Evolutionary conservation across 2,888 invertebrate species (phyloP), one percentile per base, ranked within the genome.

Genomic region (Cyclophora albipunctata): DNA sequence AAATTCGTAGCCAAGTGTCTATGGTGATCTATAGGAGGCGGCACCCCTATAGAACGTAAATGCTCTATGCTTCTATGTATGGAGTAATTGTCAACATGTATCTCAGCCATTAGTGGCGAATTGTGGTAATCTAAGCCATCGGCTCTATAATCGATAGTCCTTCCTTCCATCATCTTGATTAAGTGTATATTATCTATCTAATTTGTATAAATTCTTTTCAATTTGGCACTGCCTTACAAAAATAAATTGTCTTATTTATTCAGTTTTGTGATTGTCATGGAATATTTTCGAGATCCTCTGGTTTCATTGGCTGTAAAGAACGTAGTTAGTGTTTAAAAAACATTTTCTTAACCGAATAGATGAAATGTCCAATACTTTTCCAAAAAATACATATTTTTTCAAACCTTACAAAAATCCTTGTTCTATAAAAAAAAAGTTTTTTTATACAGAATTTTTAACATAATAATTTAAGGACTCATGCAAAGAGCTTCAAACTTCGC

Each of bases 31-130:
- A 89, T 48, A n/a, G 83, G 81, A 0, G 84, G 88, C 1, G 87
- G 86, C 1, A 89, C 91, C 40, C 91, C 91, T 64, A 92, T 86
- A 42, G 91, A 91, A 61, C 92, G 84, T 60, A 92, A 73, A 65
- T 92, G 92, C 60, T 92, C 92, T 75, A 92, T 92, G 60, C 92
- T 92, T 64, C 92, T 89, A 70, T 92, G 92, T 67, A 92, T 91
- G 50, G 91, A 91, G 61, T 91, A 90, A 71, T 92, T 92, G 61
- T 92, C 92, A 63, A 91, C 77, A 41, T 92, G 92, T 71, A 92
- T 92, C 78, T 92, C 92, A 1, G 92, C 92, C 87, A 92, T 92
- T 7, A 92, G 71, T 5, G 92, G 92, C 7, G 92, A 92, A 69
- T 92, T 92, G 73, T 92, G 92, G 73, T 92, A 92, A 67, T 92